A percentile compares a stretch with the other conserved stretches of the same genome.
Evolutionary conservation across 2,113 vertebrate genomes (phyloP).

Genomic region (Epinephelus moara): DNA sequence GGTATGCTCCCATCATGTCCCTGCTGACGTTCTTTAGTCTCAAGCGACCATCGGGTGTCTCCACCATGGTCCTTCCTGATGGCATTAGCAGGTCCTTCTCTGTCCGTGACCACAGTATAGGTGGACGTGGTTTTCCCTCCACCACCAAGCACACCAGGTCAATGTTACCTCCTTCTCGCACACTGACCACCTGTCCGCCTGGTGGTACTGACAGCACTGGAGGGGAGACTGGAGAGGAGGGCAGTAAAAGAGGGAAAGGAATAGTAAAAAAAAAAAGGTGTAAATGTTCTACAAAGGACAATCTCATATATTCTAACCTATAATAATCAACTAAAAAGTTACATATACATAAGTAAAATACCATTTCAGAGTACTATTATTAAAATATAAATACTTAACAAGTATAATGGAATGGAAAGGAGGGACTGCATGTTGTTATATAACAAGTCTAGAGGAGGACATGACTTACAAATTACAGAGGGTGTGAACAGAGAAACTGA

Average conservation of each 20-base stretch:
- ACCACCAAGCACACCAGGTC: conserved; percentile 92
- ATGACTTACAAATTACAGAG: conserved; percentile 32
- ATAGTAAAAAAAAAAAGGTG: background rate
- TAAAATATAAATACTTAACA: background rate
- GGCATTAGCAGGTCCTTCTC: conserved; percentile 94
- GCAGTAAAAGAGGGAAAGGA: background rate
- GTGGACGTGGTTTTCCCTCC: conserved; percentile 95
- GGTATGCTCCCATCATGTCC: conserved; percentile 93
- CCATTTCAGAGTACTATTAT: background rate
- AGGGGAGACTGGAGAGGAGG: conserved; percentile 86
- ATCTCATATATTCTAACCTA: background rate
- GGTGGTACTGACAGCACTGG: conserved; percentile 91
- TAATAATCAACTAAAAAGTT: background rate
- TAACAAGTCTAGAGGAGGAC: conserved; percentile 1
- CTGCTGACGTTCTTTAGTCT: conserved; percentile 89
- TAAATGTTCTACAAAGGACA: background rate
- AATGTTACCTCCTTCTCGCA: conserved; percentile 89
- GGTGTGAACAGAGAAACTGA: conserved; percentile 17
- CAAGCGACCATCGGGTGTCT: conserved; percentile 92
- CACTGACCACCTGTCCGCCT: conserved; percentile 88
- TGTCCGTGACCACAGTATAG: conserved; percentile 93
- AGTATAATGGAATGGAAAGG: background rate
- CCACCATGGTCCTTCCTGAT: conserved; percentile 84
- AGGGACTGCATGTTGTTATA: background rate
- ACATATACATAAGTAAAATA: background rate